Evolutionary conservation across 2,113 vertebrate species (phyloP), one percentile per base, ranked within the genome.

Genomic region (Panthera tigris): DNA sequence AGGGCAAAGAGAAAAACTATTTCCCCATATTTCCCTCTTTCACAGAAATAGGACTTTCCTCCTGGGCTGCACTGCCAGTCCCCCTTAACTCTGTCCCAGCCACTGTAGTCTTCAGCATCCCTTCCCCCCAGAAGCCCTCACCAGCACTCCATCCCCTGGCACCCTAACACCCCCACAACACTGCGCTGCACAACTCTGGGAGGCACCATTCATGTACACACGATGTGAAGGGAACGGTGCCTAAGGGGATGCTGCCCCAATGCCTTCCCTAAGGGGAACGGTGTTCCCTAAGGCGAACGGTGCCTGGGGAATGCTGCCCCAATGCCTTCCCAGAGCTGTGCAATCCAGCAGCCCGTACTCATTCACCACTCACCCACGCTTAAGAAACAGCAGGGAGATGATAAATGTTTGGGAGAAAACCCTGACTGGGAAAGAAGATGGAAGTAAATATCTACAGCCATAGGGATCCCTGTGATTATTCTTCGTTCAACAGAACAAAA

Each of bases 151-250:
- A 39, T 11, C 61, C 11, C 39, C 33, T 45, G 4, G 1, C 69
- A 52, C 8, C 29, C 50, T 13, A 5, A 63, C 7, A 9, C 14
- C 15, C n/a, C 31, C 36, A 12, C 16, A 48, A 19, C 0, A 1
- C 27, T 6, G 0, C 0, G 21, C 13, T 69, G 55, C n/a, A 33
- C 11, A 63, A 3, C 39, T 66, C 18, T 7, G 15, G 14, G 36
- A 25, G 45, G n/a, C 1, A 0, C 19, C 76, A 73, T 9, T 71
- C 25, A 39, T 4, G 4, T 0, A 39, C 4, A 12, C 0, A 4
- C 0, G 3, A n/a, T 1, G 16, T 7, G 3, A 55, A 2, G 4
- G 14, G 36, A 48, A 79, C 10, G 5, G 0, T 0, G 25, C 0
- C 29, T 19, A 71, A 4, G 27, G 83, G 76, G 87, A 63, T 2